phyloP scores from a whole-genome alignment of 2,888 invertebrate species.

The Amiota communis region DNA sequence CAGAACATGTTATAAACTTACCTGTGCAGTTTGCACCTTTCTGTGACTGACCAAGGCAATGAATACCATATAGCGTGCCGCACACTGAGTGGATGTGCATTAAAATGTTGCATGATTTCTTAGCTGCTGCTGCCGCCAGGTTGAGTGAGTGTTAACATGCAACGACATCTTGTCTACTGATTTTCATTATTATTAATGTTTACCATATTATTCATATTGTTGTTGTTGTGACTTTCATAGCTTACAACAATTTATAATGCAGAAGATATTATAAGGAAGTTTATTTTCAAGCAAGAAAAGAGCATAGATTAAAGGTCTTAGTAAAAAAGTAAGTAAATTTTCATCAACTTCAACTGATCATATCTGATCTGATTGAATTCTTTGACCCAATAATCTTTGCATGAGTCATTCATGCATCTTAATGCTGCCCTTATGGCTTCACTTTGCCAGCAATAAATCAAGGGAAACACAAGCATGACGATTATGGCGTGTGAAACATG shows the following conservation, averaged over 20 bases:
- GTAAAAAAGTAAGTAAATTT: too few species aligned
- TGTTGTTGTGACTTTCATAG: neutral
- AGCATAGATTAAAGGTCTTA: too few species aligned
- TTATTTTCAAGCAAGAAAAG: too few species aligned
- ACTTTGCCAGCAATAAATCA: slow-evolving; percentile 6
- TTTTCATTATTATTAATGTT: slow-evolving; percentile 16
- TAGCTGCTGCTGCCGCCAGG: neutral
- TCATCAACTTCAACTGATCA: too few species aligned
- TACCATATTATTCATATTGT: neutral
- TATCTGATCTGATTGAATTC: neutral
- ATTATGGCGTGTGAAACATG: slow-evolving; percentile 8
- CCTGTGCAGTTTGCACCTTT: neutral
- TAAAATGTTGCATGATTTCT: too few species aligned
- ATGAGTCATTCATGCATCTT: neutral
- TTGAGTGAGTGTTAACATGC: slow-evolving; percentile 19
- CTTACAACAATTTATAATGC: too few species aligned
- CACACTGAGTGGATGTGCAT: slow-evolving; percentile 1
- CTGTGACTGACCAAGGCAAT: neutral
- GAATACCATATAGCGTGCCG: neutral
- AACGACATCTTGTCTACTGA: slow-evolving; percentile 24
- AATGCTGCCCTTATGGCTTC: neutral
- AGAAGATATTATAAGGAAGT: too few species aligned
- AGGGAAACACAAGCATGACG: neutral
- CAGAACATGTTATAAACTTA: neutral
- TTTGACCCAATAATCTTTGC: neutral